A percentile compares a stretch with the other conserved stretches of the same genome.
phyloP scores from a whole-genome alignment of 2,888 invertebrate genomes.

The Archips xylosteana region DNA sequence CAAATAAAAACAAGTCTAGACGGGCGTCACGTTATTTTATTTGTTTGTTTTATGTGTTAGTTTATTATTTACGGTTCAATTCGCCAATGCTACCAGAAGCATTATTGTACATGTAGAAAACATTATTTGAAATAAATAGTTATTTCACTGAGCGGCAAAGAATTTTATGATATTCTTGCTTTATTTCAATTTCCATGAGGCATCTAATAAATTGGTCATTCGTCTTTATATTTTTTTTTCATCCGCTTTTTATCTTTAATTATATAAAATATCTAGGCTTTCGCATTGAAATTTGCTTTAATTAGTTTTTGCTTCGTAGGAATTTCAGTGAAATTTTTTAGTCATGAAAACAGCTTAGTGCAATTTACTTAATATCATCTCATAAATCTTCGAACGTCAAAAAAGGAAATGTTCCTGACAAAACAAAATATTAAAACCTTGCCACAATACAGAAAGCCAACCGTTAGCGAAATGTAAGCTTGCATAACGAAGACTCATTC shows the following conservation, averaged over 20 bases:
- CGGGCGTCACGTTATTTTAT: background rate
- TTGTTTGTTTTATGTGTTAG: conserved; percentile 1
- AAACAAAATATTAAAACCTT: conserved; percentile 16
- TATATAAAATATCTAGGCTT: background rate
- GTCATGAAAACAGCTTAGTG: background rate
- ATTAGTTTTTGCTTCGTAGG: background rate
- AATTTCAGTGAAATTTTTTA: background rate
- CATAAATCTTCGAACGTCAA: conserved; percentile 10
- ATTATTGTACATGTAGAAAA: conserved; percentile 24
- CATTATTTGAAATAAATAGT: conserved; percentile 19
- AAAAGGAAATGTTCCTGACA: conserved; percentile 6
- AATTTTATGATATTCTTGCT: background rate
- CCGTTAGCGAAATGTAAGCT: conserved; percentile 31
- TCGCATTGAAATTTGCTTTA: background rate
- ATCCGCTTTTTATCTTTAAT: background rate
- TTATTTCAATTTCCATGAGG: background rate
- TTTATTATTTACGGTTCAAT: conserved; percentile 12
- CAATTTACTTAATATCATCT: background rate
- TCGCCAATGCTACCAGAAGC: conserved; percentile 6
- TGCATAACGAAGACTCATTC: conserved; percentile 40
- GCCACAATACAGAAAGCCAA: conserved; percentile 21
- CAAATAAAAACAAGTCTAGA: background rate
- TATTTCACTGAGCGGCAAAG: conserved; percentile 3
- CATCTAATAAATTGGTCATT: background rate
- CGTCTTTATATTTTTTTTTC: conserved; percentile 1